A percentile compares a stretch with the other conserved stretches of the same genome.
Conservation (phyloP, 2,888 invertebrate species). For the Hanleya hanleyi region DNA sequence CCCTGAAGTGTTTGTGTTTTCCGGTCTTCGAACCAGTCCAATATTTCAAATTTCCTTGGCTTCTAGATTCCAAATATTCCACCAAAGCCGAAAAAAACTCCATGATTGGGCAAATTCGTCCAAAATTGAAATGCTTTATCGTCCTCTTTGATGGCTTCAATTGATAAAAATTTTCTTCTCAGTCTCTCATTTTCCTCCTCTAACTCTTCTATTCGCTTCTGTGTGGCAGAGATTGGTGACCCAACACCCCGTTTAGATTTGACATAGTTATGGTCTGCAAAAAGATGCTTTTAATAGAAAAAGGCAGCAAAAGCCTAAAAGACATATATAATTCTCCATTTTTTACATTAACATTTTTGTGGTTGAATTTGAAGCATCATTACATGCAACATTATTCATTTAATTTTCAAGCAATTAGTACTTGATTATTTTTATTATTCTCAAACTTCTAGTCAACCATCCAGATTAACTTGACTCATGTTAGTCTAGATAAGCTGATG, state of each 20-base stretch:
- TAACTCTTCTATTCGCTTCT: neutral
- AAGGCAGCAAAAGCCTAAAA: no score
- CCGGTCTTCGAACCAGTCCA: neutral
- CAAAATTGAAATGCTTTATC: conserved; percentile 7
- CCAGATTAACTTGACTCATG: no score
- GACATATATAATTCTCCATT: no score
- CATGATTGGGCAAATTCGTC: neutral
- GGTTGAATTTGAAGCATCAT: no score
- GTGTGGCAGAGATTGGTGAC: no score
- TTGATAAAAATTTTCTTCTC: conserved; percentile 12
- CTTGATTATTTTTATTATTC: no score
- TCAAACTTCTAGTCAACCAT: no score
- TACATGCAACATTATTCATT: no score
- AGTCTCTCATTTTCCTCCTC: neutral
- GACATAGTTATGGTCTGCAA: neutral
- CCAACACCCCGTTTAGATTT: neutral
- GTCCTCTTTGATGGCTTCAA: conserved; percentile 28
- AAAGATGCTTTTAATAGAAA: no score
- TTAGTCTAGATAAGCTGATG: no score
- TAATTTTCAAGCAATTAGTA: no score
- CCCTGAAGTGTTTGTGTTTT: neutral
- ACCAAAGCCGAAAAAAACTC: neutral
- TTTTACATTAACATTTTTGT: no score
- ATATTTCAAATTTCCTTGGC: neutral
- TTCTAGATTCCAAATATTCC: neutral